These are phyloP conservation scores for Octopus bimaculoides DNA, from an alignment of 1,140 invertebrate species.

Conservation along the genomic window DNA sequence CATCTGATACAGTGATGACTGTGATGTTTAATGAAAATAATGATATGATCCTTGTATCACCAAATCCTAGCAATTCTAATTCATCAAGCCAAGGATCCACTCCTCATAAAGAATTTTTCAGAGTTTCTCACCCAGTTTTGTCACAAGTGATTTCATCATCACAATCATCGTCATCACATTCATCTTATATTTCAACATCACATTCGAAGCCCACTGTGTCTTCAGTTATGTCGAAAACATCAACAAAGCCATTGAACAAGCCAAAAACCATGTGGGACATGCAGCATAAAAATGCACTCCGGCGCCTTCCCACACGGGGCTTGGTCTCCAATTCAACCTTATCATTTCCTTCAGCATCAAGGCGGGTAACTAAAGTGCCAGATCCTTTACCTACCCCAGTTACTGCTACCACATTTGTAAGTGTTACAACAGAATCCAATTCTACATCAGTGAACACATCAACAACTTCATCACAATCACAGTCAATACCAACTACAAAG, in stretches of 20 bases:
- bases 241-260: neutral
- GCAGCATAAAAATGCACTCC: constrained; percentile 2
- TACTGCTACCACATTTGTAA: too few species aligned
- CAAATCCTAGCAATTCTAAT: too few species aligned
- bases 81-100: too few species aligned
- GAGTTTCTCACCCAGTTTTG: neutral
- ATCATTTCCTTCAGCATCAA: neutral
- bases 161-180: neutral
- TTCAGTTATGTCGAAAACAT: neutral
- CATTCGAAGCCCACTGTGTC: neutral
- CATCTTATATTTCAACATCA: neutral
- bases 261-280: constrained; percentile 1
- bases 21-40: neutral
- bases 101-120: neutral
- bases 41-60: neutral
- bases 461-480: too few species aligned
- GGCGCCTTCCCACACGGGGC: neutral
- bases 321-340: neutral
- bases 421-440: too few species aligned
- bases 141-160: neutral
- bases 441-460: too few species aligned
- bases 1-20: neutral
- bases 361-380: neutral
- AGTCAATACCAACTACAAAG: too few species aligned
- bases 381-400: neutral